Percentiles rank a stretch among this genome's conserved stretches.
Conservation (phyloP, 2,888 invertebrate species). For the Tinea trinotella region DNA sequence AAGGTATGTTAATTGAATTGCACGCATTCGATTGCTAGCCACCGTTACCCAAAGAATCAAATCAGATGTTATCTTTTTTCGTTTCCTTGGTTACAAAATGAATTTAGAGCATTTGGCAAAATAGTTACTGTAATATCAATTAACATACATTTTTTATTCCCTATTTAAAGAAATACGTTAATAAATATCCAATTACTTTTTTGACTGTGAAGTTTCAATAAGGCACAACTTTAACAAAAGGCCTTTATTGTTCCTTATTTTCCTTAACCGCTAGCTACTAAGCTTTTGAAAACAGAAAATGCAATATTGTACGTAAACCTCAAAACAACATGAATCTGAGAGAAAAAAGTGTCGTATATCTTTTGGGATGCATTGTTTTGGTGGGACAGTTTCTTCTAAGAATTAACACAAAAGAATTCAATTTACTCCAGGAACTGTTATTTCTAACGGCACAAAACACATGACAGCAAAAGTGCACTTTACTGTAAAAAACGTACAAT, state of each 20-base stretch:
- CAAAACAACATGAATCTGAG: constrained; percentile 55
- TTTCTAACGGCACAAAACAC: constrained; percentile 40
- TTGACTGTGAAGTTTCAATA: not conserved
- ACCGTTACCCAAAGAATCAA: constrained; percentile 25
- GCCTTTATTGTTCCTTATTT: not conserved
- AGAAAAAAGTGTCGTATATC: constrained; percentile 56
- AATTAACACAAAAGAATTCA: constrained; percentile 55
- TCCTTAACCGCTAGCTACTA: constrained; percentile 17
- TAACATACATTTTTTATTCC: constrained; percentile 5
- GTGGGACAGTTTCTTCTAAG: constrained; percentile 50
- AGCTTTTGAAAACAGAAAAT: constrained; percentile 2
- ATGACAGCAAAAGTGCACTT: constrained; percentile 63
- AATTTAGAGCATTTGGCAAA: constrained; percentile 10
- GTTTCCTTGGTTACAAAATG: constrained; percentile 9
- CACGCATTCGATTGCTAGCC: constrained; percentile 34
- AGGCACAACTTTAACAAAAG: constrained; percentile 2
- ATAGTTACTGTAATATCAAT: constrained; percentile 8
- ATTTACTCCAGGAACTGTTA: constrained; percentile 67
- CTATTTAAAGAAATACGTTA: constrained; percentile 2
- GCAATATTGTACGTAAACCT: constrained; percentile 35
- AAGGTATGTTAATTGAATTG: constrained; percentile 52
- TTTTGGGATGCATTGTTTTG: constrained; percentile 44
- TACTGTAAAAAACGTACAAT: constrained; percentile 44
- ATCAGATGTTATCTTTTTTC: constrained; percentile 14
- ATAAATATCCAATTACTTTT: constrained; percentile 7